Evolutionary conservation across 2,888 invertebrate genomes (phyloP).

Genomic region (Syrphus vitripennis): DNA sequence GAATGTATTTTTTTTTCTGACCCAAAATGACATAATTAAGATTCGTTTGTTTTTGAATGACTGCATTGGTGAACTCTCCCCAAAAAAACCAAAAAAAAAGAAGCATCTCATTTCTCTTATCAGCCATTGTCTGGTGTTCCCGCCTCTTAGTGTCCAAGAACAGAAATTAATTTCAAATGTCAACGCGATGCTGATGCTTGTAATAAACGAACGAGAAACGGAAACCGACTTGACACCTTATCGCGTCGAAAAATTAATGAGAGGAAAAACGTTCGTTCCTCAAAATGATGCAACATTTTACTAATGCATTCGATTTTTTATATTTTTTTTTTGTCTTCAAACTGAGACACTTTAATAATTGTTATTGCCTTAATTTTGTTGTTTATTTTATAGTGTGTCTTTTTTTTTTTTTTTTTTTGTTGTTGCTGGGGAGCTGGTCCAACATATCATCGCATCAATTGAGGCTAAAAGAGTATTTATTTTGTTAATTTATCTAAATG

Average conservation of each 20-base stretch:
- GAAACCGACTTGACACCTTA: slow-evolving; percentile 61
- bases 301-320: slow-evolving; percentile 64
- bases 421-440: slow-evolving; percentile 23
- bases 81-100: neutral
- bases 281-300: neutral
- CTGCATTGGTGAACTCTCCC: neutral
- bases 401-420: too few species aligned
- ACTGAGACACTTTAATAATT: slow-evolving; percentile 67
- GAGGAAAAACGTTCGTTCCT: neutral
- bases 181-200: slow-evolving; percentile 14
- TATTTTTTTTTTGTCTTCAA: neutral
- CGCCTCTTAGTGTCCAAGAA: slow-evolving; percentile 20
- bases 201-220: slow-evolving; percentile 39
- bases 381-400: neutral
- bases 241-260: slow-evolving; percentile 64
- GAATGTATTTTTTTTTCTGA: neutral
- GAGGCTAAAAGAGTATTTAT: slow-evolving; percentile 49
- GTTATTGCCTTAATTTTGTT: slow-evolving; percentile 48
- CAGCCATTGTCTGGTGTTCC: neutral
- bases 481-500: slow-evolving; percentile 65
- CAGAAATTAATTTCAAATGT: slow-evolving; percentile 69
- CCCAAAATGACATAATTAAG: slow-evolving; percentile 66
- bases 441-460: slow-evolving; percentile 26
- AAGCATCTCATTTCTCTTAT: slow-evolving; percentile 42
- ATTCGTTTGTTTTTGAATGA: slow-evolving; percentile 45